A percentile compares a stretch with the other conserved stretches of the same genome.
phyloP scores from a whole-genome alignment of 92 coral and sea anemone genomes.

The Parazoanthus atlanticus region DNA sequence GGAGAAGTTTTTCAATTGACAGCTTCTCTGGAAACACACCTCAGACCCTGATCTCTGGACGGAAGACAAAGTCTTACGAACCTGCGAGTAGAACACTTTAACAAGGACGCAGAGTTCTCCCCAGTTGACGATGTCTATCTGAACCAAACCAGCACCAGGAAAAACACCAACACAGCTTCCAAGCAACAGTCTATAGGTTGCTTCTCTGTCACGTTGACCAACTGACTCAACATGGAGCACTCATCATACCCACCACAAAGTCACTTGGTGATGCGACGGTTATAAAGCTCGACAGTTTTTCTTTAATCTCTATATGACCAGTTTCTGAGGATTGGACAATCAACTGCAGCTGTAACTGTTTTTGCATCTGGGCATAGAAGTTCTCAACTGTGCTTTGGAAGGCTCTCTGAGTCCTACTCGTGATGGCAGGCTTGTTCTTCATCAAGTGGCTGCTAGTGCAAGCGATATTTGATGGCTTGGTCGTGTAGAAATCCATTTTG shows the following conservation, averaged over 20 bases:
- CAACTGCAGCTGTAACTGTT: not conserved
- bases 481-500: not conserved
- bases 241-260: conserved; percentile 1
- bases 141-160: too few species aligned
- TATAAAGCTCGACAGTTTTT: not conserved
- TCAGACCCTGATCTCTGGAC: too few species aligned
- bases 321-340: not conserved
- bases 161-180: too few species aligned
- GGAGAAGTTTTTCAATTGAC: too few species aligned
- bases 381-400: not conserved
- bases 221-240: not conserved
- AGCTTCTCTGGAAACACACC: too few species aligned
- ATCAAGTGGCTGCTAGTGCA: not conserved
- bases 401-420: not conserved
- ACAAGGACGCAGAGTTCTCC: too few species aligned
- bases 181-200: too few species aligned
- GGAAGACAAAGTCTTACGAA: too few species aligned
- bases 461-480: not conserved
- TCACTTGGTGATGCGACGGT: not conserved
- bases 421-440: not conserved
- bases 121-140: too few species aligned
- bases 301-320: not conserved
- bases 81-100: too few species aligned
- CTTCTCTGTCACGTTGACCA: too few species aligned
- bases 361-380: not conserved